Evolutionary conservation across 2,888 invertebrate genomes (phyloP), one percentile per base, ranked within the genome.

Genomic region (Watsonalla cultraria): DNA sequence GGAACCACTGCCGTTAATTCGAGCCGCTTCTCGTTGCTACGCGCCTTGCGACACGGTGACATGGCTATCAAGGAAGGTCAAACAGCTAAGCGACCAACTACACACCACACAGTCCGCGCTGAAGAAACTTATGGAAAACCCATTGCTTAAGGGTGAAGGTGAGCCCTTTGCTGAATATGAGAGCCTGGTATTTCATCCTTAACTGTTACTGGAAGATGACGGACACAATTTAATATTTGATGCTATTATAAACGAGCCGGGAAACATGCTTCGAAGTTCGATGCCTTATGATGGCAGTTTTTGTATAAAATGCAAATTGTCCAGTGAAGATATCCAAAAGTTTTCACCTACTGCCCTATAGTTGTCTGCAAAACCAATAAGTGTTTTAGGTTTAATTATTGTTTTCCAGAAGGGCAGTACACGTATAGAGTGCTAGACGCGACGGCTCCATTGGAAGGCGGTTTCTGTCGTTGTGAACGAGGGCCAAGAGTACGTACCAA

Each of bases 381-480:
- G 5, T 42, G 11, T 42, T 39, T 5, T 7, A 4, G 67, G 84
- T 82, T 78, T 66, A 76, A 65, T 34, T 82, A 84, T 7, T 73
- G 78, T 39, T 87, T 87, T 55, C 73, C 88, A 61, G 80, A 92
- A 78, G 82, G 88, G 14, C 82, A 80, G 0, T 91, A 87, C 64
- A 85, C 91, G 0, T 92, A 92, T 70, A 86, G 92, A 51, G 85
- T 93, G 57, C 70, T 93, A 54, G 93, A 94, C 67, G 85, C 92
- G 6, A 93, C 92, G 51, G 92, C 92, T n/a, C 92, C 92, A 2
- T 72, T 92, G 45, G 90, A 92, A 64, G 90, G 87, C 7, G 92
- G 92, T 0, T 93, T 92, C 66, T 94, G 94, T 65, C 86, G 92
- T 48, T 94, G 94, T 68, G 93, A 94, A 74, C 82, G 94, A 65